phyloP scores from a whole-genome alignment of 2,888 invertebrate species.

The Neoscelio sp. region DNA sequence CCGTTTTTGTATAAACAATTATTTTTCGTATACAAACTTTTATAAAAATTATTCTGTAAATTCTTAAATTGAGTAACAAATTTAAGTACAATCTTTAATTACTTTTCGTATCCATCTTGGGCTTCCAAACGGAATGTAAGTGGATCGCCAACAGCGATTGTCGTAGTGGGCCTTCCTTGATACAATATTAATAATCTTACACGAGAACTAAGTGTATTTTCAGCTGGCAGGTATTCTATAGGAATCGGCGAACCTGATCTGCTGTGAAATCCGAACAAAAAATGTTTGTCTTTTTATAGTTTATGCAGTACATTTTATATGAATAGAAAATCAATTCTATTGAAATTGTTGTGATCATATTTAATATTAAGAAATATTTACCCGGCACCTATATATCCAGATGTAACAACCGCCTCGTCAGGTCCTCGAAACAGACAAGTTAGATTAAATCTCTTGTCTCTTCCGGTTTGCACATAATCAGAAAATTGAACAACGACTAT shows the following conservation, averaged over 20 bases:
- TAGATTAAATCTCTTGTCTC: conserved; percentile 95
- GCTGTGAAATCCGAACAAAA: conserved; percentile 71
- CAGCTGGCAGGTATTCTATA: conserved; percentile 95
- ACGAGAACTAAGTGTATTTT: conserved; percentile 95
- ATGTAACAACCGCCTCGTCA: conserved; percentile 96
- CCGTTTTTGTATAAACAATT: too few species aligned
- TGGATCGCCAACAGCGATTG: conserved; percentile 96
- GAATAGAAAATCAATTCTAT: conserved; percentile 55
- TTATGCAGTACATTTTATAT: too few species aligned
- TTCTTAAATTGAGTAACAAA: too few species aligned
- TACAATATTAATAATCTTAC: conserved; percentile 94
- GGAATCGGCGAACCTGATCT: conserved; percentile 96
- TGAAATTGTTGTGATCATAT: too few species aligned
- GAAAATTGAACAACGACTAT: conserved; percentile 97
- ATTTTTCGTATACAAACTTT: too few species aligned
- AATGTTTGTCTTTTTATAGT: too few species aligned
- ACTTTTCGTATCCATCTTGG: conserved; percentile 87
- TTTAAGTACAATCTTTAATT: too few species aligned
- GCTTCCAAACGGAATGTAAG: conserved; percentile 94
- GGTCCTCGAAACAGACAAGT: conserved; percentile 97
- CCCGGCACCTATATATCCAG: conserved; percentile 96
- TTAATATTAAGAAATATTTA: too few species aligned
- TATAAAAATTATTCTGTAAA: too few species aligned
- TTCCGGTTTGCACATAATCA: conserved; percentile 95
- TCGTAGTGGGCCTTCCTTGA: conserved; percentile 95